These are phyloP conservation scores for Geotrypetes seraphini DNA, from an alignment of 2,797 vertebrate species.

Conservation along the genomic window DNA sequence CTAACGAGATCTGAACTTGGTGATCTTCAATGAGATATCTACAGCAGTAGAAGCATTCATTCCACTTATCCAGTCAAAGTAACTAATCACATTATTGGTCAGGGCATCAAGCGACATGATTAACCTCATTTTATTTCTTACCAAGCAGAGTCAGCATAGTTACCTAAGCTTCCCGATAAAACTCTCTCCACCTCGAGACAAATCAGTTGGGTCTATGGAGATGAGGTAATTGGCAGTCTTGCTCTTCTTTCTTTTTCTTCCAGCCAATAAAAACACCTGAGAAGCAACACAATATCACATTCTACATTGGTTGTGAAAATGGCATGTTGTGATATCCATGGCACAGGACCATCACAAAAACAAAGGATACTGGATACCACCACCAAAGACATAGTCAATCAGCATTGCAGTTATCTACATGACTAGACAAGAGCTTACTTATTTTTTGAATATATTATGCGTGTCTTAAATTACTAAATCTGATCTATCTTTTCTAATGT, in stretches of 20 bases:
- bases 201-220: conserved; percentile 94
- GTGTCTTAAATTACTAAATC: conserved; percentile 31
- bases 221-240: conserved; percentile 99
- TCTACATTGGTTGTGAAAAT: conserved; percentile 10
- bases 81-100: too few species aligned
- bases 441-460: conserved; percentile 18
- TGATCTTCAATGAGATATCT: too few species aligned
- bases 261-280: conserved; percentile 92
- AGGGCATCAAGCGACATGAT: too few species aligned
- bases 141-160: too few species aligned
- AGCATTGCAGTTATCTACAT: conserved; percentile 10
- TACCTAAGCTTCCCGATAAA: conserved; percentile 96
- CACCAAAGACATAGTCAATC: not conserved
- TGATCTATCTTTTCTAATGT: conserved; percentile 17
- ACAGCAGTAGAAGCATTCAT: too few species aligned
- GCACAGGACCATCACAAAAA: conserved; percentile 4
- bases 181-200: conserved; percentile 93
- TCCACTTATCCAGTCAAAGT: too few species aligned
- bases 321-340: too few species aligned
- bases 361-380: conserved; percentile 3
- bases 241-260: conserved; percentile 97
- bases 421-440: conserved; percentile 10
- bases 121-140: too few species aligned
- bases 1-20: too few species aligned
- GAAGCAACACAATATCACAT: conserved; percentile 10